Conservation (phyloP, 2,797 vertebrate species). For the Phoxinus dragarum region DNA sequence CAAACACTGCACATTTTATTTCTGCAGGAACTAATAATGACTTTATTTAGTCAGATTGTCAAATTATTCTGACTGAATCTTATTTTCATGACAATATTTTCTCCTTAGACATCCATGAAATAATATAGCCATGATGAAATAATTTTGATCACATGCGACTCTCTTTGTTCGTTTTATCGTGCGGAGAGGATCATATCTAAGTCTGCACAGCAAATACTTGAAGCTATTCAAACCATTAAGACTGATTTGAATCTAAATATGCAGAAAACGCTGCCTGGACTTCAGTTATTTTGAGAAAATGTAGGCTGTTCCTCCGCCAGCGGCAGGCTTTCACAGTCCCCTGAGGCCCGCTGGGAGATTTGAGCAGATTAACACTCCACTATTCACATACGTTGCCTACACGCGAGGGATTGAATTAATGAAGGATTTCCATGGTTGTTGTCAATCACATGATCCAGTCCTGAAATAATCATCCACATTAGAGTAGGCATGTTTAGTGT, state of each 20-base stretch:
- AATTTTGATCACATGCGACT: neutral
- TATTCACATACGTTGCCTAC: conserved; percentile 76
- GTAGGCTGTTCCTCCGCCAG: conserved; percentile 78
- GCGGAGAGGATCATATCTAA: neutral
- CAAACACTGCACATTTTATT: neutral
- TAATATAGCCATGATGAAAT: neutral
- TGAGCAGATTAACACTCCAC: conserved; percentile 82
- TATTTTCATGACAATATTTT: neutral
- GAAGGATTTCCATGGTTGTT: conserved; percentile 75
- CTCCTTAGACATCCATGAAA: neutral
- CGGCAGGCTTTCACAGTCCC: conserved; percentile 78
- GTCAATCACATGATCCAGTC: conserved; percentile 69
- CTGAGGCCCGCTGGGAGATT: conserved; percentile 80
- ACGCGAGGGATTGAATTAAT: conserved; percentile 84
- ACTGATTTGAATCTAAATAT: conserved; percentile 27
- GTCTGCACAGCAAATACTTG: conserved; percentile 6
- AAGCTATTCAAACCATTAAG: neutral
- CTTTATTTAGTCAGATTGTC: neutral
- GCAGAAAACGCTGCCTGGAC: conserved; percentile 21
- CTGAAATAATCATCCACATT: conserved; percentile 73
- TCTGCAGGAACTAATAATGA: too few relatives aligned
- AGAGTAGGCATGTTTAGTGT: conserved; percentile 73
- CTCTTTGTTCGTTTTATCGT: neutral
- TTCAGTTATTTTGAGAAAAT: conserved; percentile 65
- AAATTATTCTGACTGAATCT: neutral